A percentile compares a stretch with the other conserved stretches of the same genome.
Conservation (phyloP, 2,888 invertebrate genomes). For the Dryobota labecula region DNA sequence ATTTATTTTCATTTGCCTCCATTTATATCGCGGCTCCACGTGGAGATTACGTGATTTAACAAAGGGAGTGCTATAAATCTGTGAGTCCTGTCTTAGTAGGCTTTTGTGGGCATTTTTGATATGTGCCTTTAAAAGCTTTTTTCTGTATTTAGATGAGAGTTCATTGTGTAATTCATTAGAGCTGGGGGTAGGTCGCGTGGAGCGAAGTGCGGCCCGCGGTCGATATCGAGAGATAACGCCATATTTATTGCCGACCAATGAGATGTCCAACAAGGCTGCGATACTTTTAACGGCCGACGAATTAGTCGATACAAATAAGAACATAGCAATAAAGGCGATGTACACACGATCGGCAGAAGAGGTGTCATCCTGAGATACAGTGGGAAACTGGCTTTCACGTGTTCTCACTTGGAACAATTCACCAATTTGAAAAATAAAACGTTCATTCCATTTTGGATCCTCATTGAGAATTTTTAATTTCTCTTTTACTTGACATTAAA, state of each 20-base stretch:
- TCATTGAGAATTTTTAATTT: not conserved
- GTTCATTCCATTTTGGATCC: not conserved
- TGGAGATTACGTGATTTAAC: constrained; percentile 91
- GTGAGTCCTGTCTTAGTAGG: constrained; percentile 90
- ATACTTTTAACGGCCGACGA: constrained; percentile 85
- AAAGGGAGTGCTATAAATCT: constrained; percentile 90
- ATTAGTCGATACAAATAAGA: constrained; percentile 86
- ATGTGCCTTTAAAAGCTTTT: constrained; percentile 91
- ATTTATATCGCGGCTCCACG: constrained; percentile 89
- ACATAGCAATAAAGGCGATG: constrained; percentile 66
- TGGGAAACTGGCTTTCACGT: constrained; percentile 30
- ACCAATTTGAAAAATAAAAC: constrained; percentile 12
- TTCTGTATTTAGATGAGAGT: constrained; percentile 91
- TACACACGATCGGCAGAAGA: constrained; percentile 45
- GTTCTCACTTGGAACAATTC: not conserved
- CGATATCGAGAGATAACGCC: constrained; percentile 89
- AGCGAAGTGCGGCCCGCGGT: constrained; percentile 82
- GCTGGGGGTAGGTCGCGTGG: constrained; percentile 84
- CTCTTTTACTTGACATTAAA: not conserved
- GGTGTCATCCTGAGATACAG: constrained; percentile 45
- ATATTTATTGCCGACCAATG: constrained; percentile 88
- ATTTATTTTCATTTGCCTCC: constrained; percentile 90
- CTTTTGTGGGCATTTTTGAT: constrained; percentile 91
- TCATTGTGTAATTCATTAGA: constrained; percentile 91
- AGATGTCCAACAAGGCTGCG: constrained; percentile 84